phyloP scores from a whole-genome alignment of 2,113 vertebrate genomes.

The Xiphorhynchus elegans region DNA sequence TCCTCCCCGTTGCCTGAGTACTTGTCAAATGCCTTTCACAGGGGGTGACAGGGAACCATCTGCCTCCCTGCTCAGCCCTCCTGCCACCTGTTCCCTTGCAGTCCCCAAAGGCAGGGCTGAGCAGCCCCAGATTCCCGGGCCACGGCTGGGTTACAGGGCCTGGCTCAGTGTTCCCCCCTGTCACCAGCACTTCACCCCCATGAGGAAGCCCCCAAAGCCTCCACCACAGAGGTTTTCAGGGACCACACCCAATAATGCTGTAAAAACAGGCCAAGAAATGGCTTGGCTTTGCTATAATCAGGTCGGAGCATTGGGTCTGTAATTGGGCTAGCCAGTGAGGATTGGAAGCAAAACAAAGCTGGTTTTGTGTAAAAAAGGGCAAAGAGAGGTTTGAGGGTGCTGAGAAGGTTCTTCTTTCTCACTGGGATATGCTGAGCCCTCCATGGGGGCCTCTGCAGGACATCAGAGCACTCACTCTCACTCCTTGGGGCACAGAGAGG shows the following conservation, averaged over 20 bases:
- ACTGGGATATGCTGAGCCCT: neutral
- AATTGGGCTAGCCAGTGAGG: neutral
- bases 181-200: neutral
- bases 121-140: neutral
- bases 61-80: conserved; percentile 14
- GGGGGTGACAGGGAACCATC: conserved; percentile 39
- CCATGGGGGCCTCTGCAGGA: neutral
- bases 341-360: neutral
- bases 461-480: neutral
- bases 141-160: neutral
- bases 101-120: neutral
- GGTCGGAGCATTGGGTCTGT: accelerated
- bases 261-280: neutral
- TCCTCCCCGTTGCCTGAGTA: neutral
- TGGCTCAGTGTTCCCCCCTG: neutral
- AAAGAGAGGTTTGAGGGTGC: neutral
- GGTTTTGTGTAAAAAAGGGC: neutral
- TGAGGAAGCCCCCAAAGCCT: neutral
- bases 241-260: neutral
- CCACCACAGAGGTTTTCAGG: neutral
- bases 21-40: conserved; percentile 25
- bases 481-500: neutral
- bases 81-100: conserved; percentile 41
- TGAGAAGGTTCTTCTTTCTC: neutral
- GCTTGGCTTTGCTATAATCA: neutral